phyloP scores from a whole-genome alignment of 2,113 vertebrate species.

The Cryptomyrus ogoouensis region DNA sequence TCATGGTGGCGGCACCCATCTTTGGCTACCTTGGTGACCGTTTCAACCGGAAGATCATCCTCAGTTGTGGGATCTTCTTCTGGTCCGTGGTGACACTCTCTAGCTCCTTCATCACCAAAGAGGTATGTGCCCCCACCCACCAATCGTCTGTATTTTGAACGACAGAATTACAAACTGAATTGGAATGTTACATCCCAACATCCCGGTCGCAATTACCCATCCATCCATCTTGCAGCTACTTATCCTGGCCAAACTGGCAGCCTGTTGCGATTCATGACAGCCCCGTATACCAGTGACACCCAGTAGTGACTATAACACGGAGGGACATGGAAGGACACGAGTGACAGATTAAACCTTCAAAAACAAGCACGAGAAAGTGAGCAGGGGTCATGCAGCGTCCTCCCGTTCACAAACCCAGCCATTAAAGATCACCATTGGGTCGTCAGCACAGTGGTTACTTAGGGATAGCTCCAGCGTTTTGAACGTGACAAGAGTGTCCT shows the following conservation, averaged over 20 bases:
- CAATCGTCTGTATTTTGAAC: background rate
- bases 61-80: conserved; percentile 97
- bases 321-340: background rate
- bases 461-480: background rate
- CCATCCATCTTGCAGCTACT: background rate
- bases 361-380: background rate
- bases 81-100: conserved; percentile 89
- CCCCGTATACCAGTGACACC: background rate
- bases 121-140: conserved; percentile 58
- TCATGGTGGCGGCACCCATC: conserved; percentile 95
- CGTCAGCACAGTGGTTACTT: background rate
- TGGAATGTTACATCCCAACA: background rate
- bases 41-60: conserved; percentile 96
- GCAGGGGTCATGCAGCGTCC: background rate
- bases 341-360: background rate
- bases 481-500: background rate
- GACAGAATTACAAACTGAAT: background rate
- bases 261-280: background rate
- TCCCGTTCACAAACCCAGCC: background rate
- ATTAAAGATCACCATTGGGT: background rate
- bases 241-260: background rate
- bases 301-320: background rate
- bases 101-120: conserved; percentile 92
- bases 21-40: conserved; percentile 98
- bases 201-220: background rate